phyloP scores from a whole-genome alignment of 2,888 invertebrate species.

The Acanthosepion lycidas region DNA sequence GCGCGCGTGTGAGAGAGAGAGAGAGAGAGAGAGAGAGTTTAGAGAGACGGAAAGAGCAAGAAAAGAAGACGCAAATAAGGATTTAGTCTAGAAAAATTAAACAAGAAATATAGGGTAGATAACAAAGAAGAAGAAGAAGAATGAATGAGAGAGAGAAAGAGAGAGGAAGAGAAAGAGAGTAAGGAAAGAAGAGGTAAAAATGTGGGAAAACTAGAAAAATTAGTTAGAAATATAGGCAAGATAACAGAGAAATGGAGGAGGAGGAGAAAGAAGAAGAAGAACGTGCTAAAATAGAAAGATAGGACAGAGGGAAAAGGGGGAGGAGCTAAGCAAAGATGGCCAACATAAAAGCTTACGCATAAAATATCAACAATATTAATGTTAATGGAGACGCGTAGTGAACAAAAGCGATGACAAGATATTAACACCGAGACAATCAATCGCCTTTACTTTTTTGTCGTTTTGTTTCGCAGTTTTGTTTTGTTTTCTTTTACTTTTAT shows the following conservation, averaged over 20 bases:
- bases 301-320: background rate
- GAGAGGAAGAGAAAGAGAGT: background rate
- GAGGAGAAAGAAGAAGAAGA: background rate
- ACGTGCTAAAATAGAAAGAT: background rate
- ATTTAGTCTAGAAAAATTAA: too few species aligned
- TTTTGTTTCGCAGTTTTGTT: background rate
- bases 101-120: background rate
- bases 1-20: too few species aligned
- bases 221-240: background rate
- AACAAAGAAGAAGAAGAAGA: background rate
- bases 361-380: slow-evolving; percentile 16
- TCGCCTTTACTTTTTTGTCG: background rate
- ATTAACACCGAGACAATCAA: background rate
- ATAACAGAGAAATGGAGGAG: background rate
- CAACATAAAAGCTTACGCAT: background rate
- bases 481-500: background rate
- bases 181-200: too few species aligned
- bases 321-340: background rate
- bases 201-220: too few species aligned
- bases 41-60: background rate
- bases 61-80: background rate
- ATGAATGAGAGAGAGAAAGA: background rate
- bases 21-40: background rate
- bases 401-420: background rate
- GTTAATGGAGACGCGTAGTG: background rate